These are phyloP conservation scores for Eristalinus sepulchralis DNA, from an alignment of 2,888 invertebrate species.

Conservation along the genomic window DNA sequence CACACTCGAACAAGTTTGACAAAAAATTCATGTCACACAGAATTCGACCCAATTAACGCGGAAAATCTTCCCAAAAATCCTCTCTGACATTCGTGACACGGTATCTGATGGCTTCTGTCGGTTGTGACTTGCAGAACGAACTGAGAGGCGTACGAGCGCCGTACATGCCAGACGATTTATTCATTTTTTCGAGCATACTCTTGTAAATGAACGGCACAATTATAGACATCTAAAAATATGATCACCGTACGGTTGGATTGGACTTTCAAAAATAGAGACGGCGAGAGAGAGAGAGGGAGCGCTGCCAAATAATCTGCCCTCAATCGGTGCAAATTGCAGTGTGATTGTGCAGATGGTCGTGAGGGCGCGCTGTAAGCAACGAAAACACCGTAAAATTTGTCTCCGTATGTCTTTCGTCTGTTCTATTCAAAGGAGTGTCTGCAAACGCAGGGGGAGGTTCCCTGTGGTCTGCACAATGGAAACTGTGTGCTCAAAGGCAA, in stretches of 20 bases:
- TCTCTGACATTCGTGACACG: neutral
- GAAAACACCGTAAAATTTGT: neutral
- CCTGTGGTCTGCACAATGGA: neutral
- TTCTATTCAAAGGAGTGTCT: neutral
- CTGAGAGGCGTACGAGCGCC: neutral
- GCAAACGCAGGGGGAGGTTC: neutral
- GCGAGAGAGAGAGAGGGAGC: neutral
- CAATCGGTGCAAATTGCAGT: slow-evolving; percentile 20
- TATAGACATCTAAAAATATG: slow-evolving; percentile 4
- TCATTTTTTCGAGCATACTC: neutral
- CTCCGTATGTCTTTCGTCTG: neutral
- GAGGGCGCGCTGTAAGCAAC: slow-evolving; percentile 13
- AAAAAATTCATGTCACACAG: neutral
- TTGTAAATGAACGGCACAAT: neutral
- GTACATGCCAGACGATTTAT: neutral
- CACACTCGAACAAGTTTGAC: neutral
- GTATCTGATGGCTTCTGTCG: neutral
- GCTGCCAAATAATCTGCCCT: slow-evolving; percentile 62
- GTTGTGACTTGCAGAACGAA: neutral
- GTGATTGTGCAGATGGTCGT: slow-evolving; percentile 14
- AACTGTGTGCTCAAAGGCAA: neutral
- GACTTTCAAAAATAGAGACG: slow-evolving; percentile 29
- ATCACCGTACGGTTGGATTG: neutral
- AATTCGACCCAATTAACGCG: neutral
- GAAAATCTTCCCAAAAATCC: neutral